A percentile compares a stretch with the other conserved stretches of the same genome.
These are phyloP conservation scores for Catamblyrhynchus diadema DNA, from an alignment of 2,797 vertebrate genomes.

Conservation along the genomic window DNA sequence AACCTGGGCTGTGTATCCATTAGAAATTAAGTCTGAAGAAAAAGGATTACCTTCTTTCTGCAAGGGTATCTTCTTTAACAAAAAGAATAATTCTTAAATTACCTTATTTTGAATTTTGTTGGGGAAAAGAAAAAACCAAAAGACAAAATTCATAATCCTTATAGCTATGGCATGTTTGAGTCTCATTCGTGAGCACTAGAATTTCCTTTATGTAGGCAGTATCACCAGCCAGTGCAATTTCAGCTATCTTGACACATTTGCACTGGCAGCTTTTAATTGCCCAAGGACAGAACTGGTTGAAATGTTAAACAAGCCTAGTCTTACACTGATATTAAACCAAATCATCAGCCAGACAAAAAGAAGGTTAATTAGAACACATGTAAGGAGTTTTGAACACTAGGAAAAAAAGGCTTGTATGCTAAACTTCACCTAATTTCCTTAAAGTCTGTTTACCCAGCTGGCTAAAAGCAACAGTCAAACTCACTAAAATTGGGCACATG, in stretches of 20 bases:
- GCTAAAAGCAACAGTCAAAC: slow-evolving; percentile 21
- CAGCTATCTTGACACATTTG: background rate
- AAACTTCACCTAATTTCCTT: slow-evolving; percentile 34
- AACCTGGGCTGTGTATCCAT: background rate
- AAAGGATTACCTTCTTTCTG: background rate
- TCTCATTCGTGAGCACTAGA: background rate
- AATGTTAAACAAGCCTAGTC: background rate
- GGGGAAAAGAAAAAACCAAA: background rate
- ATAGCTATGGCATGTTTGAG: background rate
- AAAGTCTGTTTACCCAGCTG: slow-evolving; percentile 57
- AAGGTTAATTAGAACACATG: slow-evolving; percentile 47
- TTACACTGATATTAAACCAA: slow-evolving; percentile 22
- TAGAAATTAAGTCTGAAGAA: background rate
- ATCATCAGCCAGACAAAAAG: slow-evolving; percentile 40
- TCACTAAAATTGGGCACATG: slow-evolving; percentile 20
- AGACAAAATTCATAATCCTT: background rate
- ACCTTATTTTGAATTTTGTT: background rate
- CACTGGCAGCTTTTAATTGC: slow-evolving; percentile 1
- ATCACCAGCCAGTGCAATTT: background rate
- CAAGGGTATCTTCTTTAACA: background rate
- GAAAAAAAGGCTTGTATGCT: background rate
- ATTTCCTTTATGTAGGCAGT: background rate
- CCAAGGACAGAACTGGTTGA: slow-evolving; percentile 4
- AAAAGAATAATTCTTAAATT: background rate
- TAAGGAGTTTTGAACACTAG: background rate